These are phyloP conservation scores for Bellardia bayeri DNA, from an alignment of 2,888 invertebrate genomes.

Conservation along the genomic window DNA sequence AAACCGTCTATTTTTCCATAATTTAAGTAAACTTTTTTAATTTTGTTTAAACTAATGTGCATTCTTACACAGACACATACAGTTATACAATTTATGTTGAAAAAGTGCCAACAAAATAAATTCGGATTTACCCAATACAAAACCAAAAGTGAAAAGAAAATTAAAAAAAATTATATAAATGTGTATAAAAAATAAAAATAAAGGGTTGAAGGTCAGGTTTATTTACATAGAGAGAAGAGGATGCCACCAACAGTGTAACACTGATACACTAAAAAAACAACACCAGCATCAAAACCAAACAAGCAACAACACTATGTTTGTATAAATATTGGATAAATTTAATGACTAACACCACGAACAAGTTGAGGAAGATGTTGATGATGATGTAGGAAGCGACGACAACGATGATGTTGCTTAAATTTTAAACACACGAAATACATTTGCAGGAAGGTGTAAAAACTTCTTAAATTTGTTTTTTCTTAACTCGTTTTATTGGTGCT, in stretches of 20 bases:
- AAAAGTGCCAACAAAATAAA: constrained; percentile 55
- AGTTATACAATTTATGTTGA: constrained; percentile 10
- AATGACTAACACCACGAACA: constrained; percentile 18
- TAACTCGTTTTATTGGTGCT: constrained; percentile 7
- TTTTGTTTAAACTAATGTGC: constrained; percentile 2
- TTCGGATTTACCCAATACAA: neutral
- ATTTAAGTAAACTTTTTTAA: constrained; percentile 32
- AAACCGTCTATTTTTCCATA: neutral
- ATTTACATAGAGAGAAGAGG: constrained; percentile 28
- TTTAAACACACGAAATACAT: constrained; percentile 33
- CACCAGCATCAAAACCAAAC: constrained; percentile 3
- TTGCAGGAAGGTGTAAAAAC: constrained; percentile 37
- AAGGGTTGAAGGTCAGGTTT: constrained; percentile 64
- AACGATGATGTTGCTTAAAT: constrained; percentile 52
- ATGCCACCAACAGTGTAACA: constrained; percentile 33
- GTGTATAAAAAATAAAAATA: constrained; percentile 13
- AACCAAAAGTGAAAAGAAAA: constrained; percentile 21
- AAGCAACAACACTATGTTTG: constrained; percentile 26
- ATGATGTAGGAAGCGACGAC: constrained; percentile 44
- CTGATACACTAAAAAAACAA: constrained; percentile 21
- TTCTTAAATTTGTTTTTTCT: neutral
- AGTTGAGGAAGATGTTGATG: neutral
- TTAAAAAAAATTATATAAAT: neutral
- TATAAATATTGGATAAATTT: constrained; percentile 40
- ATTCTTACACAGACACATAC: neutral